phyloP scores from a whole-genome alignment of 2,888 invertebrate species.

The Malthinus flaveolus region DNA sequence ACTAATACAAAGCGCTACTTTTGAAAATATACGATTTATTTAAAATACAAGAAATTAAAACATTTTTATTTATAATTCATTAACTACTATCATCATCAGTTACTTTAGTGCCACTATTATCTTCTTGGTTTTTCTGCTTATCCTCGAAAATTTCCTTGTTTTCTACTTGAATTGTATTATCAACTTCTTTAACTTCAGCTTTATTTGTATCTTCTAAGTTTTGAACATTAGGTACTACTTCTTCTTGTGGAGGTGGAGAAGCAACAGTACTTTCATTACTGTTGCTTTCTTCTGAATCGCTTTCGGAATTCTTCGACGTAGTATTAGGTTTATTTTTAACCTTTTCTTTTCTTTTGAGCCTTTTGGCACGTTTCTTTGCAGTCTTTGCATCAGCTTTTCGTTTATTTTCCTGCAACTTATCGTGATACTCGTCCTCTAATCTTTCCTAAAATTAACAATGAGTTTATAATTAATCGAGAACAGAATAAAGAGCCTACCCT shows the following conservation, averaged over 20 bases:
- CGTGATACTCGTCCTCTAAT: constrained; percentile 79
- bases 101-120: too few species aligned
- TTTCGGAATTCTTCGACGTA: constrained; percentile 43
- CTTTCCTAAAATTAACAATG: constrained; percentile 65
- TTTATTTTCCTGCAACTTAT: constrained; percentile 77
- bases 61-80: not conserved
- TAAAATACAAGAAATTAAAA: not conserved
- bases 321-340: constrained; percentile 37
- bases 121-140: too few species aligned
- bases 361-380: constrained; percentile 89
- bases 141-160: too few species aligned
- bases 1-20: not conserved
- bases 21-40: not conserved
- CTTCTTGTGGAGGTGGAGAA: not conserved
- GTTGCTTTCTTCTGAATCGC: constrained; percentile 33
- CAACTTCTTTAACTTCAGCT: too few species aligned
- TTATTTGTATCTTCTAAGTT: not conserved
- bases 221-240: not conserved
- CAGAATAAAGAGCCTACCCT: constrained; percentile 60
- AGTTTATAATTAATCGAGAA: not conserved
- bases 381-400: constrained; percentile 76
- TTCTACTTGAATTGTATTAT: too few species aligned
- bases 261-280: not conserved
- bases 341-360: constrained; percentile 70
- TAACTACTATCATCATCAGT: too few species aligned